Evolutionary conservation across 2,888 invertebrate species (phyloP).

Genomic region (Epiblema foenella): DNA sequence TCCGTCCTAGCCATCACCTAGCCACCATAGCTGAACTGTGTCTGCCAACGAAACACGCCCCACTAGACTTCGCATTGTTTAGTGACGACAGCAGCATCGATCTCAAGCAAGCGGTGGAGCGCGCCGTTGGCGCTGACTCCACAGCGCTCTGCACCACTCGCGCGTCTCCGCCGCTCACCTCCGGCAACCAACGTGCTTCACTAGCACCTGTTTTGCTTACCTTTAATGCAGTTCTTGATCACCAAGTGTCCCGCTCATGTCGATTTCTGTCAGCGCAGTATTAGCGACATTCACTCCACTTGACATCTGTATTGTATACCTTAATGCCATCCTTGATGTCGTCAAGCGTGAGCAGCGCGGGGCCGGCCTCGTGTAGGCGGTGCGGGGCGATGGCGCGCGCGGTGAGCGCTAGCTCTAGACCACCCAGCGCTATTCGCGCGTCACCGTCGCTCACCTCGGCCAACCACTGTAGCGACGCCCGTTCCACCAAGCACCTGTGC

Average conservation of each 20-base stretch:
- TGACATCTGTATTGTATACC: slow-evolving; percentile 92
- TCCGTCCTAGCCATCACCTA: too few species aligned
- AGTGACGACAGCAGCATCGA: too few species aligned
- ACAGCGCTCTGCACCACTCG: slow-evolving; percentile 87
- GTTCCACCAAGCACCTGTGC: slow-evolving; percentile 75
- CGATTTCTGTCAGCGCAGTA: too few species aligned
- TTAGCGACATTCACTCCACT: neutral
- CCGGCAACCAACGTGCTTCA: slow-evolving; percentile 3
- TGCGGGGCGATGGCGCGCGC: slow-evolving; percentile 91
- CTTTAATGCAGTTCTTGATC: too few species aligned
- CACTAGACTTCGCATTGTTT: too few species aligned
- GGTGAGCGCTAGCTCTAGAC: slow-evolving; percentile 88
- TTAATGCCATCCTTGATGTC: slow-evolving; percentile 90
- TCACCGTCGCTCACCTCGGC: slow-evolving; percentile 93
- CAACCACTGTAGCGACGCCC: slow-evolving; percentile 87
- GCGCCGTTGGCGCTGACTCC: too few species aligned
- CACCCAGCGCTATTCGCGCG: slow-evolving; percentile 91
- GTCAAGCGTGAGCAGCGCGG: slow-evolving; percentile 84
- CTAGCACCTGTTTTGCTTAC: too few species aligned
- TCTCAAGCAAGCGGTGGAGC: too few species aligned
- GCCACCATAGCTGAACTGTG: too few species aligned
- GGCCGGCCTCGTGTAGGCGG: slow-evolving; percentile 86
- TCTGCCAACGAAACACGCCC: too few species aligned
- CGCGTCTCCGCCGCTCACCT: too few species aligned
- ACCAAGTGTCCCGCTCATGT: too few species aligned